These are phyloP conservation scores for Spinus olivaceus DNA, from an alignment of 2,797 vertebrate species.

Conservation along the genomic window DNA sequence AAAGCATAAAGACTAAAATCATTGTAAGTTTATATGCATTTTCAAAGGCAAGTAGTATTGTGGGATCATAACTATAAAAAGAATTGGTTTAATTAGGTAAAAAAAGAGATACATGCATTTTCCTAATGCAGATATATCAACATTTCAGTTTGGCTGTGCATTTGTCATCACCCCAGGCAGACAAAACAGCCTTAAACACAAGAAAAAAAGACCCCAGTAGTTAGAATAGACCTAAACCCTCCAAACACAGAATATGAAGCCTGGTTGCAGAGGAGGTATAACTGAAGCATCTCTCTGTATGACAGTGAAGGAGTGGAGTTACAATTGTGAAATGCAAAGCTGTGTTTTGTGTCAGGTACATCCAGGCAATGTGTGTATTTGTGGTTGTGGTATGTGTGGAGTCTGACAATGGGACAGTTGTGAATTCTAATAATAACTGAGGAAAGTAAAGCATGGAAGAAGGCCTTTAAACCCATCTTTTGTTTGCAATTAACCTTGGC, in stretches of 20 bases:
- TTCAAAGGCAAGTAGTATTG: not conserved
- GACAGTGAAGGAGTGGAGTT: not conserved
- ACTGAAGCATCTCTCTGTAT: not conserved
- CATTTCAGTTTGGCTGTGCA: not conserved
- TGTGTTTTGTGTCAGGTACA: too few relatives aligned
- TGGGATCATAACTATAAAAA: not conserved
- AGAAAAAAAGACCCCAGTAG: rapidly evolving
- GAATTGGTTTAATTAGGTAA: not conserved
- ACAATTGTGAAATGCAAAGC: too few relatives aligned
- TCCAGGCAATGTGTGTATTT: too few relatives aligned
- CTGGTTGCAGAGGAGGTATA: not conserved
- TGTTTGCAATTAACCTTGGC: too few relatives aligned
- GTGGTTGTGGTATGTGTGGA: too few relatives aligned
- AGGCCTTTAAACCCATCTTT: too few relatives aligned
- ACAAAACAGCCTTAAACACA: not conserved
- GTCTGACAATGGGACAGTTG: too few relatives aligned
- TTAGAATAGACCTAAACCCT: not conserved
- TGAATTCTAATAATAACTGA: too few relatives aligned
- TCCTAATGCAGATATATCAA: not conserved
- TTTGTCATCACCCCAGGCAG: not conserved
- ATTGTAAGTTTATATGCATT: not conserved
- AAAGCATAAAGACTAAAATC: not conserved
- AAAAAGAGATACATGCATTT: not conserved
- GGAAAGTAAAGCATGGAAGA: too few relatives aligned
- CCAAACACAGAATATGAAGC: not conserved